Base-by-base conservation (phyloP, 64 coral and sea anemone genomes). In the Dendronephthya gigantea region DNA sequence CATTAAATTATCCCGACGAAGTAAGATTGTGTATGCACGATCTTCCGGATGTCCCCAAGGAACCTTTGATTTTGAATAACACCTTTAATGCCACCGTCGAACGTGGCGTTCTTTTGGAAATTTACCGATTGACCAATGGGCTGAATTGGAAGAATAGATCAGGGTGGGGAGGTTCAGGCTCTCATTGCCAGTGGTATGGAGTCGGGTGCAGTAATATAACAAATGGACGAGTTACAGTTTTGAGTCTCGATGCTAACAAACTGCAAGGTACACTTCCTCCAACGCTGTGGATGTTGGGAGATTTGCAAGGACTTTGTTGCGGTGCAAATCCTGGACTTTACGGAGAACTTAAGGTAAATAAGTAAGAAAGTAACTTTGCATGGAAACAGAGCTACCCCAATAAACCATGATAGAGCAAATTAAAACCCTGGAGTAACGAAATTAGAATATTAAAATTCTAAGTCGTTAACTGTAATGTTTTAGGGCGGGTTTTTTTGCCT, bases 121-220 rank as follows among this genome's bases (percentile, higher is more conserved):
- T 94, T 15, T 94, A 84, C 43, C 22, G 49, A 8, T 56, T 51
- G 39, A 94, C 92, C 16, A 68, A 34, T 39, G 92, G 92, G 10
- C 69, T 40, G 1, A 40, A 50, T n/a, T 94, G 92, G 92, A 37
- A 37, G 2, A 82, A 74, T 8, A 85, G 69, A 9, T 43, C 34
- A 25, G 23, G 68, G 15, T 94, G 92, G 92, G 51, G 55, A 55
- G 88, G 88, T 25, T 31, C 86, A n/a, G 38, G 39, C 1, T 33
- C 86, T 38, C 92, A 94, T 48, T 94, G 92, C 23, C 83, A 23
- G 1, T 94, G 92, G 92, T 91, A 83, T 33, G 92, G 89, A 48
- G 81, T 94, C 15, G 83, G 68, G 40, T 94, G 92, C 39, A 32
- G 83, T 28, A 89, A 86, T 36, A 6, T 45, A 45, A 82, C 55